A percentile compares a stretch with the other conserved stretches of the same genome.
Evolutionary conservation across 2,888 invertebrate species (phyloP).

Genomic region (Sphaerophoria rueppellii): DNA sequence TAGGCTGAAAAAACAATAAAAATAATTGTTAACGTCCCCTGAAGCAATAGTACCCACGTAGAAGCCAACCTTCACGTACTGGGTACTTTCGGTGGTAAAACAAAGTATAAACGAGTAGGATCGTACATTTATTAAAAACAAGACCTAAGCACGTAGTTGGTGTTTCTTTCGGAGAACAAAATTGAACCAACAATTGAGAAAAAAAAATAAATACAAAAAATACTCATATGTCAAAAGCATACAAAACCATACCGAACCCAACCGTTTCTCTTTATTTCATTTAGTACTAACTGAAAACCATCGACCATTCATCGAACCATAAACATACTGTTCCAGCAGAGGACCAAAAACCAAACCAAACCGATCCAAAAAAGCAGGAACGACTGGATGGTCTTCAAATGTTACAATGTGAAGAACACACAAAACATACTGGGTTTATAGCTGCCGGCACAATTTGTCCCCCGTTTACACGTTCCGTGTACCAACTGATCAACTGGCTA

Average conservation of each 20-base stretch:
- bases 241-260: conserved; percentile 33
- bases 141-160: conserved; percentile 60
- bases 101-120: conserved; percentile 4
- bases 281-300: conserved; percentile 1
- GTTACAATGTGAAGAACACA: too few relatives aligned
- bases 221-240: conserved; percentile 65
- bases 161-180: conserved; percentile 18
- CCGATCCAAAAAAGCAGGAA: not conserved
- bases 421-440: not conserved
- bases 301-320: conserved; percentile 21
- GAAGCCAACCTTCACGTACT: conserved; percentile 44
- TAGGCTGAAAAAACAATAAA: conserved; percentile 24
- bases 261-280: conserved; percentile 28
- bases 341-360: not conserved
- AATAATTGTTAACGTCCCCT: conserved; percentile 50
- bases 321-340: too few relatives aligned
- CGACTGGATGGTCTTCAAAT: too few relatives aligned
- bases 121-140: conserved; percentile 34
- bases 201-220: conserved; percentile 42
- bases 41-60: conserved; percentile 52
- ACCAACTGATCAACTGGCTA: not conserved
- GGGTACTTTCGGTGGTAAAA: not conserved
- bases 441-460: not conserved
- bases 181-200: conserved; percentile 13
- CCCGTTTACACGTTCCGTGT: too few relatives aligned